These are phyloP conservation scores for Drosophila limbata DNA, from an alignment of 2,888 invertebrate species.

Conservation along the genomic window DNA sequence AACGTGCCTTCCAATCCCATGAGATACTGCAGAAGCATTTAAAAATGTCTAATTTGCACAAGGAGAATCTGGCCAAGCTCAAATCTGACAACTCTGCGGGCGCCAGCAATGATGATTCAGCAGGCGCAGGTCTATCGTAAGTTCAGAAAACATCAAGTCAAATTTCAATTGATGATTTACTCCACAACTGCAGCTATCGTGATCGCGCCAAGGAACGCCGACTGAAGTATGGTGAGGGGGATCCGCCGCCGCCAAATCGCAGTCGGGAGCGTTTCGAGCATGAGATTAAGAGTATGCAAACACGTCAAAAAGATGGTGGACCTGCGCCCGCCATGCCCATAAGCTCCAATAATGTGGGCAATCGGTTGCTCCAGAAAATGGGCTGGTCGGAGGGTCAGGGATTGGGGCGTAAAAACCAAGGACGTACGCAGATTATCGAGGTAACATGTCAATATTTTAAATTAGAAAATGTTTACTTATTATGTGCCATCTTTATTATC, in stretches of 20 bases:
- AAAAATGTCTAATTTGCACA: conserved; percentile 97
- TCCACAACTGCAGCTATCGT: conserved; percentile 87
- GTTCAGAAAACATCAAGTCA: not conserved
- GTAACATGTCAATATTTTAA: conserved; percentile 84
- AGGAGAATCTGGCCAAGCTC: conserved; percentile 89
- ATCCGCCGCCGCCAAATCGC: conserved; percentile 89
- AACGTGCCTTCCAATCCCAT: conserved; percentile 95
- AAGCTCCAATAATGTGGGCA: conserved; percentile 96
- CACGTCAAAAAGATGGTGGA: conserved; percentile 75
- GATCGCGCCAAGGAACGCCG: conserved; percentile 98
- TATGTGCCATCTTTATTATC: not conserved
- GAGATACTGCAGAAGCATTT: conserved; percentile 96
- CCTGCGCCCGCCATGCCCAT: conserved; percentile 86
- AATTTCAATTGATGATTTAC: not conserved
- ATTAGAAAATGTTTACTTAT: not conserved
- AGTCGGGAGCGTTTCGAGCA: conserved; percentile 91
- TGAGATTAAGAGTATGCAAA: conserved; percentile 85
- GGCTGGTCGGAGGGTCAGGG: conserved; percentile 99
- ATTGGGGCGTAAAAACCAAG: conserved; percentile 96
- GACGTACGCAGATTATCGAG: conserved; percentile 96
- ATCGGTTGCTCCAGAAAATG: conserved; percentile 98
- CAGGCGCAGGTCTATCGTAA: conserved; percentile 61
- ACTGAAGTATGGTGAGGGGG: conserved; percentile 95
- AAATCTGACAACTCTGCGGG: conserved; percentile 33
- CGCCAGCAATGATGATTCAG: conserved; percentile 30